Evolutionary conservation across 2,888 invertebrate species (phyloP), one percentile per base, ranked within the genome.

Genomic region (Drosophila prostipennis): DNA sequence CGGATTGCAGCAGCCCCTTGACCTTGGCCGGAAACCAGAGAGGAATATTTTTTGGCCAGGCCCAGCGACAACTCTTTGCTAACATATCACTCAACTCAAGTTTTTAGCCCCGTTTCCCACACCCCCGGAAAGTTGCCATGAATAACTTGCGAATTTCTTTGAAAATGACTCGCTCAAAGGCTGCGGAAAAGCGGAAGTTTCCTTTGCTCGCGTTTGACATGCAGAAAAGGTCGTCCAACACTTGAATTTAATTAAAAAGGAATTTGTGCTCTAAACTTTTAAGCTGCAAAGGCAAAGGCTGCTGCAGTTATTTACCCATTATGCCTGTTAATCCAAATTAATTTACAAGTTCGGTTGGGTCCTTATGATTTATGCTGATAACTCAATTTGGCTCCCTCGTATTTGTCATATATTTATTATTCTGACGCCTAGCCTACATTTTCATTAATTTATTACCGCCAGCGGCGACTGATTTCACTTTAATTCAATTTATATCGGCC

Each of bases 401-500:
- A 40, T 53, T 42, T 29, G 7, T 29, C 26, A 29, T 7, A 29
- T 29, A 29, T 29, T 29, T 29, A 29, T 76, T 58, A 69, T 71
- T 76, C 52, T 60, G 71, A 60, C 55, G 83, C 63, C 52, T 51
- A 71, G 69, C 34, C 34, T 72, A 53, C 60, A 57, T 73, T 80
- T 80, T 83, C 77, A 79, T 78, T 84, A 89, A 84, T 84, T 79
- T 88, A 88, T 86, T 77, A 72, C 69, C 64, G 74, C 88, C 82
- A 72, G 65, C 55, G 84, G 88, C 87, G 72, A 84, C 85, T 75
- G 84, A 87, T 80, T 84, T 87, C 79, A 77, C 75, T 88, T 81
- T 88, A 84, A 84, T 84, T 84, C 89, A 89, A 84, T 89, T 89
- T 89, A 84, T 84, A 84, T 84, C 80, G 67, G 46, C 51, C 54